A percentile compares a stretch with the other conserved stretches of the same genome.
Conservation (phyloP, 2,888 invertebrate species). For the Tachina fera region DNA sequence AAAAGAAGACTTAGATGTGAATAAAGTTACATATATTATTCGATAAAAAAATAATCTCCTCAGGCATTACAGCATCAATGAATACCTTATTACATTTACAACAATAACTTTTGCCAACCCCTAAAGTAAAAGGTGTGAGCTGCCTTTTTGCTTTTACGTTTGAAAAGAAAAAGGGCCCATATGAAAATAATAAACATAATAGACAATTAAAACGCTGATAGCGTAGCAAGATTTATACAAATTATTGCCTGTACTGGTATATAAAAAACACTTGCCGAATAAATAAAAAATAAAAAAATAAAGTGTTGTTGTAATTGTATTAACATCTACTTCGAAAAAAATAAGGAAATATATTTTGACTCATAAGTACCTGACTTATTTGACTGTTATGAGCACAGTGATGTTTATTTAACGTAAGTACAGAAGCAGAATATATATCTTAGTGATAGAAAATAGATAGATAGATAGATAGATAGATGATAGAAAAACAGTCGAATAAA, state of each 20-base stretch:
- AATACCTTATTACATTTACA: background rate
- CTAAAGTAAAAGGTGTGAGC: conserved; percentile 11
- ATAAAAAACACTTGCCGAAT: no score
- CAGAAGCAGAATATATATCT: no score
- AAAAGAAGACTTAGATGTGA: no score
- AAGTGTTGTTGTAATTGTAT: background rate
- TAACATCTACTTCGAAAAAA: background rate
- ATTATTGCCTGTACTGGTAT: background rate
- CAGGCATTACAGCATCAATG: background rate
- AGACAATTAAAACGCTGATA: conserved; percentile 53
- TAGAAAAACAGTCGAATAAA: no score
- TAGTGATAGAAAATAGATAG: no score
- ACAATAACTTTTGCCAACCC: conserved; percentile 39
- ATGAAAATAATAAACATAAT: conserved; percentile 29
- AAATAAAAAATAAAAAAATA: conserved; percentile 18
- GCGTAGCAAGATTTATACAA: conserved; percentile 8
- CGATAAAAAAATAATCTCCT: no score
- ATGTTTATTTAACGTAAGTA: no score
- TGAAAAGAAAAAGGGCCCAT: background rate
- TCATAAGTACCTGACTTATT: no score
- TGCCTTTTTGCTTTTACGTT: background rate
- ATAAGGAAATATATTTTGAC: no score
- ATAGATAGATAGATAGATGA: no score
- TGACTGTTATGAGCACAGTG: no score
- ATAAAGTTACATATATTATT: no score